phyloP scores from a whole-genome alignment of 53 echinoderm and acorn worm genomes.

The Holothuria scabra region DNA sequence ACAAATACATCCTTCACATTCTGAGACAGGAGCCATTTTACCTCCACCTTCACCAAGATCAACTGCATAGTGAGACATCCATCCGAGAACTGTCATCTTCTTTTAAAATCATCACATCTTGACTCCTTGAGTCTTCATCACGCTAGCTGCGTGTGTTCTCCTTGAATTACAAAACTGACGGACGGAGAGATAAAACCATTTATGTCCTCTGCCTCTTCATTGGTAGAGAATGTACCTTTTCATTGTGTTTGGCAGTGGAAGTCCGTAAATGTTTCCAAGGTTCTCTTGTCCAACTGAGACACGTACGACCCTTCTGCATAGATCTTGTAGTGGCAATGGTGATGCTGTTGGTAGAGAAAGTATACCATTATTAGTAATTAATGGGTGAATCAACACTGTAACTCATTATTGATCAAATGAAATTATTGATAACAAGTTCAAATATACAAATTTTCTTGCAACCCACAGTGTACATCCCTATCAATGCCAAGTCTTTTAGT shows the following conservation, averaged over 20 bases:
- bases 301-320: conserved; percentile 87
- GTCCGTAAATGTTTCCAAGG: conserved; percentile 89
- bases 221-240: conserved; percentile 97
- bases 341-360: conserved; percentile 71
- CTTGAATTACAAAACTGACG: conserved; percentile 45
- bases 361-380: too few species aligned
- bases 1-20: too few species aligned
- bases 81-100: not conserved
- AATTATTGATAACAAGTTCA: too few species aligned
- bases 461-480: too few species aligned
- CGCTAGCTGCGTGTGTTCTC: conserved; percentile 2
- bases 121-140: not conserved
- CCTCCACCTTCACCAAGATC: not conserved
- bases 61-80: not conserved
- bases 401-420: too few species aligned
- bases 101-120: not conserved
- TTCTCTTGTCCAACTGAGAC: conserved; percentile 90
- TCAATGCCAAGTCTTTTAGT: too few species aligned
- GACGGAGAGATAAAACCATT: conserved; percentile 37
- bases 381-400: too few species aligned
- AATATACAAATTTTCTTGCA: too few species aligned
- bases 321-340: conserved; percentile 93
- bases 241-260: conserved; percentile 92
- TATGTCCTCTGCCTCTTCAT: conserved; percentile 52
- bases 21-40: too few species aligned